Conservation (phyloP, 2,888 invertebrate species). For the Phortica magna region DNA sequence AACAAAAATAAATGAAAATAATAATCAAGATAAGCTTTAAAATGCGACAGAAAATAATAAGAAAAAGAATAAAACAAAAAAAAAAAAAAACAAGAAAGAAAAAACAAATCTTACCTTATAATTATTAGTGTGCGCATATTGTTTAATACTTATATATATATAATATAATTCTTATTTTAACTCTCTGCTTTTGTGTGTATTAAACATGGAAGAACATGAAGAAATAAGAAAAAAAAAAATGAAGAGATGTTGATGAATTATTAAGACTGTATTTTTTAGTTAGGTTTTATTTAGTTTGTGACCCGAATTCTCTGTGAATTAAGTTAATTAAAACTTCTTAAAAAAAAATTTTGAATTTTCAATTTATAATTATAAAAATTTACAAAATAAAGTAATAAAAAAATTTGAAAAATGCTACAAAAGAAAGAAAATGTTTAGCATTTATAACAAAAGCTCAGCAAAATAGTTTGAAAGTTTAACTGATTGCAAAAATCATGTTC, state of each 20-base stretch:
- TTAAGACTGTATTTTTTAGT: constrained; percentile 69
- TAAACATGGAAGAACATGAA: constrained; percentile 32
- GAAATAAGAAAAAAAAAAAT: constrained; percentile 4
- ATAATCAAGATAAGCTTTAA: constrained; percentile 36
- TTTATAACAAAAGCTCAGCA: constrained; percentile 52
- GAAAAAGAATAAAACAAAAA: constrained; percentile 35
- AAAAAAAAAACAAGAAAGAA: neutral
- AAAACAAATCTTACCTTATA: neutral
- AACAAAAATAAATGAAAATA: constrained; percentile 1
- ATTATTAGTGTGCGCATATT: neutral
- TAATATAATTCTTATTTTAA: neutral
- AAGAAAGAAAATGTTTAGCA: neutral
- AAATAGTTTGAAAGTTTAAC: constrained; percentile 38
- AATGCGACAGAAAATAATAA: constrained; percentile 26
- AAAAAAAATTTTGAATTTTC: constrained; percentile 23
- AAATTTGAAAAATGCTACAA: constrained; percentile 27
- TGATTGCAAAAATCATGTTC: constrained; percentile 17
- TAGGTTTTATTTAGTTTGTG: constrained; percentile 10
- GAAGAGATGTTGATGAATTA: constrained; percentile 45
- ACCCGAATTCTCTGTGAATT: constrained; percentile 9
- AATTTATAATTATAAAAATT: constrained; percentile 37
- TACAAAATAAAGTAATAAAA: neutral
- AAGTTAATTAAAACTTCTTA: neutral
- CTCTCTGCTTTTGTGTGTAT: neutral
- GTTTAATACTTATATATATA: neutral